Conservation (phyloP, 2,797 vertebrate genomes). For the Staurois parvus region DNA sequence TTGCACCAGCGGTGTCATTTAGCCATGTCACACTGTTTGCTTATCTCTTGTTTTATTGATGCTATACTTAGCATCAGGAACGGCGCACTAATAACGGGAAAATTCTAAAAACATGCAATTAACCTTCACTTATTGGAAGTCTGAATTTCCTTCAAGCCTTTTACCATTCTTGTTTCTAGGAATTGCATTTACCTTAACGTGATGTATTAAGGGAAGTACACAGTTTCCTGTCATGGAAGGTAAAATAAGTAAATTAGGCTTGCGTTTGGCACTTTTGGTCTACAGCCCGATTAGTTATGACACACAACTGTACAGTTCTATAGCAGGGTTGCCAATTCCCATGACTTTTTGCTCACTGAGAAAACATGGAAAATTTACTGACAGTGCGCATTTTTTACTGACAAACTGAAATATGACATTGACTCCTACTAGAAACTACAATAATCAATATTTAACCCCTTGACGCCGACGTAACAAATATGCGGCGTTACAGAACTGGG, state of each 20-base stretch:
- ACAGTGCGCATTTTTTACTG: no score
- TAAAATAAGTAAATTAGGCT: not conserved
- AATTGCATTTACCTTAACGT: not conserved
- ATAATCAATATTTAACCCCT: no score
- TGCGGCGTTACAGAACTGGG: no score
- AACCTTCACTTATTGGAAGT: not conserved
- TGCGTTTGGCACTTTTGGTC: not conserved
- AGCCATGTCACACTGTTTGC: conserved; percentile 1
- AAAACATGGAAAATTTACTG: no score
- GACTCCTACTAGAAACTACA: no score
- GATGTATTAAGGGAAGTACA: not conserved
- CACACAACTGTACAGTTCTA: not conserved
- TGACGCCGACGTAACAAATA: no score
- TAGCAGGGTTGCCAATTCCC: no score
- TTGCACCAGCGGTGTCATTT: conserved; percentile 18
- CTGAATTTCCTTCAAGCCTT: not conserved
- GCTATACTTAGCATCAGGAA: conserved; percentile 21
- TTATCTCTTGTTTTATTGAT: conserved; percentile 10
- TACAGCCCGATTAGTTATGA: not conserved
- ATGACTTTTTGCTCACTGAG: no score
- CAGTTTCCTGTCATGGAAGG: not conserved
- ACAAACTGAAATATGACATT: no score
- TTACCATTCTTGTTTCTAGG: not conserved
- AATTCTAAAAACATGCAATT: not conserved
- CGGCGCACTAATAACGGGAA: not conserved